Evolutionary conservation across 2,888 invertebrate species (phyloP).

Genomic region (Drosophila paranaensis): DNA sequence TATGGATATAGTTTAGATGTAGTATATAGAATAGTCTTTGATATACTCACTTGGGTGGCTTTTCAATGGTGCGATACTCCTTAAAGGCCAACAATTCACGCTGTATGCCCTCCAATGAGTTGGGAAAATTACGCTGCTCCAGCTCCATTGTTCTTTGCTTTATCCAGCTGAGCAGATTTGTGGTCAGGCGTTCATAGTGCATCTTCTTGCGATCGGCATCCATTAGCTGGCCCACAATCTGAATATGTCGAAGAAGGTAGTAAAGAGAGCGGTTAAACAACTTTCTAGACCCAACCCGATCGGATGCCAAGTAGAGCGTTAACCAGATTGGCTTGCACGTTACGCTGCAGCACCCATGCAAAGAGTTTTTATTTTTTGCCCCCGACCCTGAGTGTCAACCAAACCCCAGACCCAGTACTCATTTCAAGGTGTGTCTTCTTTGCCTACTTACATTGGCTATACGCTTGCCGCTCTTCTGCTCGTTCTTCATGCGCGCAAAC

Average conservation of each 20-base stretch:
- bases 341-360: constrained; percentile 72
- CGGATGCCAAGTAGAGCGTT: constrained; percentile 74
- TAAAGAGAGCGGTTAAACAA: constrained; percentile 54
- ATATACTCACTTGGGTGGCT: constrained; percentile 94
- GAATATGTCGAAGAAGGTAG: constrained; percentile 37
- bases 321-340: constrained; percentile 68
- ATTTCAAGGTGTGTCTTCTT: constrained; percentile 41
- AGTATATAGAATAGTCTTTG: background rate
- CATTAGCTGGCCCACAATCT: constrained; percentile 98
- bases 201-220: constrained; percentile 96
- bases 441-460: constrained; percentile 95
- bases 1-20: background rate
- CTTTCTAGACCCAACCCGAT: constrained; percentile 67
- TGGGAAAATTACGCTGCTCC: constrained; percentile 95
- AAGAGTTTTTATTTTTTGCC: constrained; percentile 31
- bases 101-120: constrained; percentile 97
- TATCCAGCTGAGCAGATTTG: constrained; percentile 97
- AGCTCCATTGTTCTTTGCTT: constrained; percentile 92
- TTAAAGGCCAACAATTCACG: constrained; percentile 95
- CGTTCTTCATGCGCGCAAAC: constrained; percentile 99
- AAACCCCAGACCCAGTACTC: constrained; percentile 16
- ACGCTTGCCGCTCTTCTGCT: constrained; percentile 97
- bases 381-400: constrained; percentile 52
- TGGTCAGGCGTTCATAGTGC: constrained; percentile 93
- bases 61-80: constrained; percentile 97